Conservation (phyloP, 2,113 vertebrate genomes). For the Aptenodytes patagonicus region DNA sequence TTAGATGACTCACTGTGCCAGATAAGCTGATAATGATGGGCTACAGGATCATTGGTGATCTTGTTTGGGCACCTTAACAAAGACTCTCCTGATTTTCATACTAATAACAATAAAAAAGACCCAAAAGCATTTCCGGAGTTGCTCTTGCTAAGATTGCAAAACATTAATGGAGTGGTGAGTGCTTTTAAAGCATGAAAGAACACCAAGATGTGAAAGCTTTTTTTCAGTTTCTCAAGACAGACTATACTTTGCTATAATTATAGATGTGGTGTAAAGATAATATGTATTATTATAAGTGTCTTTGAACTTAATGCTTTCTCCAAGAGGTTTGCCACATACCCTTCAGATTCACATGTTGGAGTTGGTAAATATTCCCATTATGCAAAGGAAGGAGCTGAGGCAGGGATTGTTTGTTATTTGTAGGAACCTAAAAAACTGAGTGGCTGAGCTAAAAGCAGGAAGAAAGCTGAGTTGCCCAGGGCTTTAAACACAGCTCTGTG, state of each 20-base stretch:
- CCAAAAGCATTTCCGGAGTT: background rate
- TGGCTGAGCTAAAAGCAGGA: background rate
- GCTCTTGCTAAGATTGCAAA: background rate
- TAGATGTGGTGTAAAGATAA: background rate
- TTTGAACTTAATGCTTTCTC: constrained; percentile 44
- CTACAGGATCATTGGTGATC: background rate
- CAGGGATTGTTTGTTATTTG: background rate
- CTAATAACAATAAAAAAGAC: background rate
- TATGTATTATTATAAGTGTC: constrained; percentile 13
- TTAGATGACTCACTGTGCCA: background rate
- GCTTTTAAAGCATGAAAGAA: background rate
- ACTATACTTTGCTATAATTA: constrained; percentile 28
- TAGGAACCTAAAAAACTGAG: background rate
- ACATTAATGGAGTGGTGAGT: background rate
- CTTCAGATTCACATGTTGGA: background rate
- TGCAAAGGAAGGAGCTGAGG: background rate
- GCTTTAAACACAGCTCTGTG: background rate
- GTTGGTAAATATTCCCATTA: background rate
- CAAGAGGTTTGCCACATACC: background rate
- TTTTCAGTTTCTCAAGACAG: background rate
- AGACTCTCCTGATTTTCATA: background rate
- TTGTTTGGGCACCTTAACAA: background rate
- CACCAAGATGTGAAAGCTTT: background rate
- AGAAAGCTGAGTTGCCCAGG: background rate
- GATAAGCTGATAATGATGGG: background rate